A percentile compares a stretch with the other conserved stretches of the same genome.
phyloP scores from a whole-genome alignment of 2,113 vertebrate species.

The Myotis yumanensis region DNA sequence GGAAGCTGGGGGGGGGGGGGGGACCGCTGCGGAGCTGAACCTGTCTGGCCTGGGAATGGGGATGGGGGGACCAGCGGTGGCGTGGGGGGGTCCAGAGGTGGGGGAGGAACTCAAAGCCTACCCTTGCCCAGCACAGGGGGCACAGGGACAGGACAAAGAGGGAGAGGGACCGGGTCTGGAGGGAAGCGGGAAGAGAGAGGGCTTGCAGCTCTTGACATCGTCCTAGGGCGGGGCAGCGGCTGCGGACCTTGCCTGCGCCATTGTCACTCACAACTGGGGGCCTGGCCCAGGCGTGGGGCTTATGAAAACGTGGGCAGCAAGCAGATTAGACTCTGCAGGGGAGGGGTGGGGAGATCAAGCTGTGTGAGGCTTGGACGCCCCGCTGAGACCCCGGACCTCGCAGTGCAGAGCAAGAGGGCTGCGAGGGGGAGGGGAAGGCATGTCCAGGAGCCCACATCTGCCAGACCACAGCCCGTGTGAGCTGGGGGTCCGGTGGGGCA shows the following conservation, averaged over 20 bases:
- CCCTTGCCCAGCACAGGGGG: neutral
- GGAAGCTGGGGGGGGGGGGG: neutral
- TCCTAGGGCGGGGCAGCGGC: neutral
- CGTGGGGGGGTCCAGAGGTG: rapidly evolving
- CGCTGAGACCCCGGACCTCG: rapidly evolving
- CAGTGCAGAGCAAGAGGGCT: rapidly evolving
- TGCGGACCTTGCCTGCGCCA: neutral
- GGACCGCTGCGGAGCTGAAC: neutral
- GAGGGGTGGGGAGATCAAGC: too few relatives aligned
- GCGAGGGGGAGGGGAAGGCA: rapidly evolving
- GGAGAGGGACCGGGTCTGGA: neutral
- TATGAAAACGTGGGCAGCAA: neutral
- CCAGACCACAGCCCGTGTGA: rapidly evolving
- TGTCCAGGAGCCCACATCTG: rapidly evolving
- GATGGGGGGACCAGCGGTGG: neutral
- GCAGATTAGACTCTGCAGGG: neutral
- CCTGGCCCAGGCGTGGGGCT: too few relatives aligned
- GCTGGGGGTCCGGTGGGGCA: neutral
- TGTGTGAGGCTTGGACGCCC: neutral
- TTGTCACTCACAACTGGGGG: neutral
- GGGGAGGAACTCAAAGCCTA: neutral
- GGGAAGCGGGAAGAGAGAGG: too few relatives aligned
- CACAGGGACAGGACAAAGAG: rapidly evolving
- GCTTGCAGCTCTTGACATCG: neutral
- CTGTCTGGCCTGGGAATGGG: neutral